Base-by-base conservation (phyloP, 2,888 invertebrate species). In the Frankliniella fusca region DNA sequence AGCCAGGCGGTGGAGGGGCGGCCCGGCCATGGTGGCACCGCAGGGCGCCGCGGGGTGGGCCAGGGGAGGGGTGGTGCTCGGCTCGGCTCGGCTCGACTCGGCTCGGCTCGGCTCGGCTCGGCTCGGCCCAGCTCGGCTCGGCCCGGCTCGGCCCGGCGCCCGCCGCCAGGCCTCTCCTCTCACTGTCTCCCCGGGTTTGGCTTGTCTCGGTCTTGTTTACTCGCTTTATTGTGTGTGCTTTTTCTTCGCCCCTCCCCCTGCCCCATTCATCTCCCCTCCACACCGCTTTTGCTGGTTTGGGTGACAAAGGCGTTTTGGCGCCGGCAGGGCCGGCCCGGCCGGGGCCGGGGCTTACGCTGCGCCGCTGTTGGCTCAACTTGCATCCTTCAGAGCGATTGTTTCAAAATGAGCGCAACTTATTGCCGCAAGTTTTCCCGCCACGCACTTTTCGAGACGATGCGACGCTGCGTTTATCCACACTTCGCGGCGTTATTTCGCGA, bases 211-310 rank as follows among this genome's bases (percentile, higher is more conserved):
- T 76, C 70, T 76, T 76, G 70, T 76, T 76, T 76, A 76, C 70
- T 76, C 70, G 70, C 70, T 76, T 76, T 76, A 76, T 76, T 76
- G 70, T 76, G 70, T 76, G 70, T 76, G 70, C 70, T 76, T 76
- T 76, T 76, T 76, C 70, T 76, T 27, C 70, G 70, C 70, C 70
- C 70, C 70, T 23, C 23, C 27, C 70, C 70, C 70, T 27, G 23
- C 23, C 11, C 70, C 70, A 23, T 23, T 23, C n/a, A 70, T 76
- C 70, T 76, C 70, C 70, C 27, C 70, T 27, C 70, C 54, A 5
- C 54, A 7, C 11, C 10, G 54, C 54, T 15, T 54, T 20, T 54
- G 18, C 11, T 7, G 54, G 15, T 20, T 20, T 54, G 18, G 18
- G 15, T 15, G 54, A 54, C 54, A 54, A 54, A 54, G 54, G 15